These are phyloP conservation scores for Caenorhabditis japonica DNA, from an alignment of 2,888 invertebrate genomes.

Conservation along the genomic window DNA sequence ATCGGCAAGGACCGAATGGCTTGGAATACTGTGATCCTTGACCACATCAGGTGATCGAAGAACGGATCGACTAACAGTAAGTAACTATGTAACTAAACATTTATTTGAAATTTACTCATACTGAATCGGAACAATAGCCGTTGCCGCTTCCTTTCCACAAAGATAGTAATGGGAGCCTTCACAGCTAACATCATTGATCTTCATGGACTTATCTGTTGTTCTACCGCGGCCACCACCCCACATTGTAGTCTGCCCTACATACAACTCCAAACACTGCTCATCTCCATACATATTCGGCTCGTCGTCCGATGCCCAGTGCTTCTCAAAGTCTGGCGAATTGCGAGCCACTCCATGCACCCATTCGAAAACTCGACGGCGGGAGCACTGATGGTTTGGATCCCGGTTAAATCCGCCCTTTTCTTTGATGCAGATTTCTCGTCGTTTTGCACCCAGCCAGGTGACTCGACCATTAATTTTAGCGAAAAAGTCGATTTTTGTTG, in stretches of 20 bases:
- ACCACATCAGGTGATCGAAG: too few relatives aligned
- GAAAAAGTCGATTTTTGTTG: neutral
- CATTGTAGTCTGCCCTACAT: neutral
- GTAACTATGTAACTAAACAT: too few relatives aligned
- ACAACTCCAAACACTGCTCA: neutral
- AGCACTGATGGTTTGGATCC: neutral
- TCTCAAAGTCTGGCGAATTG: neutral
- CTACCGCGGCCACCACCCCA: neutral
- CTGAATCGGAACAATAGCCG: too few relatives aligned
- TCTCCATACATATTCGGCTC: neutral
- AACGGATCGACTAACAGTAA: too few relatives aligned
- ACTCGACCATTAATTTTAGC: neutral
- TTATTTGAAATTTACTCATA: too few relatives aligned
- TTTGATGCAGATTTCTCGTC: too few relatives aligned
- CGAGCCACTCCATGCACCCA: constrained; percentile 5
- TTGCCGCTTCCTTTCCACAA: neutral
- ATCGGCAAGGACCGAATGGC: too few relatives aligned
- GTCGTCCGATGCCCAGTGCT: neutral
- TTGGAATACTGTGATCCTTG: too few relatives aligned
- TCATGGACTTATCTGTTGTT: too few relatives aligned
- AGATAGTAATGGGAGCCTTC: too few relatives aligned
- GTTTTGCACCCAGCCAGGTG: neutral
- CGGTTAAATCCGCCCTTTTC: too few relatives aligned
- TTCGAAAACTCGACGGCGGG: too few relatives aligned
- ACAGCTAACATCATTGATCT: neutral